A percentile compares a stretch with the other conserved stretches of the same genome.
Conservation (phyloP, 2,888 invertebrate species). For the Diarsia mendica region DNA sequence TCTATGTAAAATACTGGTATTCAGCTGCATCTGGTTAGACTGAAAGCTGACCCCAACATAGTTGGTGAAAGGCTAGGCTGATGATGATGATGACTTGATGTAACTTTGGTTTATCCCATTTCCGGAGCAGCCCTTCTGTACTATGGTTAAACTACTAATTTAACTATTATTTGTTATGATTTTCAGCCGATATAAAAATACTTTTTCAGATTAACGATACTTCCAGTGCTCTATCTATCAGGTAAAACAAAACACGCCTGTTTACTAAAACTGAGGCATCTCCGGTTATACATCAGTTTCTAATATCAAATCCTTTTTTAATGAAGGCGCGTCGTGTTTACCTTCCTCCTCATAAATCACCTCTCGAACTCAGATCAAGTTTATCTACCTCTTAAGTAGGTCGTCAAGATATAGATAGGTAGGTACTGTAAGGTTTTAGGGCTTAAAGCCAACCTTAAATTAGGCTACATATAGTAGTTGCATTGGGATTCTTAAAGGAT, state of each 20-base stretch:
- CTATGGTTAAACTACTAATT: background rate
- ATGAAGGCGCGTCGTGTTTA: conserved; percentile 40
- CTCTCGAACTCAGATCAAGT: conserved; percentile 22
- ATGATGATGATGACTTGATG: background rate
- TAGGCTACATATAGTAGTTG: background rate
- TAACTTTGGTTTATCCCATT: background rate
- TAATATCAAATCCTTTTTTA: conserved; percentile 50
- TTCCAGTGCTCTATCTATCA: too few species aligned
- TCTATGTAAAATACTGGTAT: too few species aligned
- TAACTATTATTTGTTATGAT: background rate
- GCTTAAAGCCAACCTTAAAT: background rate
- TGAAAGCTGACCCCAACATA: too few species aligned
- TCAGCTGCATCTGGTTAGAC: too few species aligned
- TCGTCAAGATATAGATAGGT: background rate
- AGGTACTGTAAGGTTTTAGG: background rate
- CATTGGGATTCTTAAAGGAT: background rate
- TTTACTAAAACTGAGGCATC: conserved; percentile 1
- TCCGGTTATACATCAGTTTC: conserved; percentile 23
- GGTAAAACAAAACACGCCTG: background rate
- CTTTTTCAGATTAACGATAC: background rate
- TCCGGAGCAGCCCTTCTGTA: background rate
- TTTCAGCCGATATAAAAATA: background rate
- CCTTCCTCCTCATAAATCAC: conserved; percentile 38
- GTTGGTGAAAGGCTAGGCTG: too few species aligned
- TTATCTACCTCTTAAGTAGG: conserved; percentile 23